Conservation (phyloP, 1,140 invertebrate genomes). For the Drosophila teissieri region DNA sequence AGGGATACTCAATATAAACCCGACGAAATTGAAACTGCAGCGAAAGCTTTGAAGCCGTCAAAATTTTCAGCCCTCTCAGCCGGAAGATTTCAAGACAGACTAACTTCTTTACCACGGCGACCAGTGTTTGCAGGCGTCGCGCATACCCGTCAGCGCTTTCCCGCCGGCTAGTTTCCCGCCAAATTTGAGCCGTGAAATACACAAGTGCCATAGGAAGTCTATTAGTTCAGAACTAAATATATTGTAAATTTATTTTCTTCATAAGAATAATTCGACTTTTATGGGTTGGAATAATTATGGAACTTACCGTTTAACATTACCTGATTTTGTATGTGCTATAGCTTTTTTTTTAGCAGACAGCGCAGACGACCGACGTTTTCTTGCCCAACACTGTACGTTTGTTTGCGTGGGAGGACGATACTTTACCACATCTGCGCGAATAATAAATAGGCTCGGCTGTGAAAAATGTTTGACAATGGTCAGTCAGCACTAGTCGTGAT, state of each 20-base stretch:
- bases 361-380: neutral
- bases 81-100: slow-evolving; percentile 83
- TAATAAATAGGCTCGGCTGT: slow-evolving; percentile 64
- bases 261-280: too few species aligned
- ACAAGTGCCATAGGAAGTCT: too few species aligned
- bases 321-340: neutral
- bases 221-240: too few species aligned
- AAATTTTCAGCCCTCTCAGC: slow-evolving; percentile 84
- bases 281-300: too few species aligned
- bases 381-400: slow-evolving; percentile 54
- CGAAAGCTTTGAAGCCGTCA: slow-evolving; percentile 44
- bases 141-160: neutral
- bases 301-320: too few species aligned
- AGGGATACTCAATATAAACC: slow-evolving; percentile 41
- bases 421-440: slow-evolving; percentile 72
- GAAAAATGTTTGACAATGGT: slow-evolving; percentile 45
- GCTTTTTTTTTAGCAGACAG: neutral
- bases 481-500: slow-evolving; percentile 27
- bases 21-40: slow-evolving; percentile 39
- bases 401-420: slow-evolving; percentile 55
- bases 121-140: slow-evolving; percentile 25
- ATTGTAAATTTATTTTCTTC: too few species aligned
- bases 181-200: too few species aligned
- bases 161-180: neutral
- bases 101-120: slow-evolving; percentile 37